Conservation (phyloP, 2,113 vertebrate genomes). For the Uropsilus gracilis region DNA sequence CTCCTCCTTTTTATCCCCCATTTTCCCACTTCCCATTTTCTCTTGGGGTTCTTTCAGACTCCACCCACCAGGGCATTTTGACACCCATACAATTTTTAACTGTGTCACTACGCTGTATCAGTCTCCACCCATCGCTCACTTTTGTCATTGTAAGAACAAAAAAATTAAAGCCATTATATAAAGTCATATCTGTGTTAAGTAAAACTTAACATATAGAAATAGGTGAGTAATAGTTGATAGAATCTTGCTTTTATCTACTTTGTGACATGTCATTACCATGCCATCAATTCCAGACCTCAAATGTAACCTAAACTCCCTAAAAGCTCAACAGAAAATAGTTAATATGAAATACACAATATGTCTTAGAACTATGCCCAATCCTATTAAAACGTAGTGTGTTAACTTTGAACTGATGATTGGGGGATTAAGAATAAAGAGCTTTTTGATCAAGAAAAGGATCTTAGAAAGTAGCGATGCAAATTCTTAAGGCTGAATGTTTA, state of each 20-base stretch:
- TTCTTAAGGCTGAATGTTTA: not conserved
- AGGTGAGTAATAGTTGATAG: not conserved
- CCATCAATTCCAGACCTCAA: not conserved
- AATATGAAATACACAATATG: not conserved
- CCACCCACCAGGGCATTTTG: no score
- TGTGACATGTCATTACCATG: not conserved
- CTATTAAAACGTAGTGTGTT: not conserved
- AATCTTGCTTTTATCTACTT: constrained; percentile 9
- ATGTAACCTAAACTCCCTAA: not conserved
- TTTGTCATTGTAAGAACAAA: not conserved
- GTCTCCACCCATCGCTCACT: not conserved
- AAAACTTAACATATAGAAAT: constrained; percentile 37
- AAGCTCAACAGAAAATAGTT: not conserved
- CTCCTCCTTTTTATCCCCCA: no score
- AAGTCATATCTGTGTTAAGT: not conserved
- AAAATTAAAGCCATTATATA: not conserved
- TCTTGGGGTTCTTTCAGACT: no score
- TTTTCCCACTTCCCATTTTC: no score
- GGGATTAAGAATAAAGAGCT: not conserved
- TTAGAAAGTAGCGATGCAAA: not conserved
- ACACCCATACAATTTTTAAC: no score
- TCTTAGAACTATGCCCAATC: not conserved
- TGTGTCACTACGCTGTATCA: no score
- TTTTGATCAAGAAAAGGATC: not conserved
- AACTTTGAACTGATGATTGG: not conserved